These are phyloP conservation scores for Sphaeridia pumilis DNA, from an alignment of 2,888 invertebrate species.

Conservation along the genomic window DNA sequence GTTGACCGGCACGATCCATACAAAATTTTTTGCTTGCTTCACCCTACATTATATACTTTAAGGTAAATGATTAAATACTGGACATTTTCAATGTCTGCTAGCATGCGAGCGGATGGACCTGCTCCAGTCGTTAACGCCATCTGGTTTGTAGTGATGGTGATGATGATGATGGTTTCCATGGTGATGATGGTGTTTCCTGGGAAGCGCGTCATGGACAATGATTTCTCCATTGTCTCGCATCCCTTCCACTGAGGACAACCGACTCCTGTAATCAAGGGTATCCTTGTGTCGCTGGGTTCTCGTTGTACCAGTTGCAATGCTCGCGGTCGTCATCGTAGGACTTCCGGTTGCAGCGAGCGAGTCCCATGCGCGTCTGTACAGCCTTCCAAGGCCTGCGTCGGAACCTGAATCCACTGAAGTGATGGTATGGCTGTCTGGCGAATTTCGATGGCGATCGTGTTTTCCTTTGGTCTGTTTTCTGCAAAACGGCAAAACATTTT, in stretches of 20 bases:
- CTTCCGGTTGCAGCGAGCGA: slow-evolving; percentile 57
- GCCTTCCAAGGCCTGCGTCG: slow-evolving; percentile 63
- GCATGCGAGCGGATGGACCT: slow-evolving; percentile 34
- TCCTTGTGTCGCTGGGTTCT: slow-evolving; percentile 45
- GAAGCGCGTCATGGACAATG: slow-evolving; percentile 39
- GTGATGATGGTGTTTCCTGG: slow-evolving; percentile 57
- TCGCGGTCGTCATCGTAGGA: slow-evolving; percentile 29
- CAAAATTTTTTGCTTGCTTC: too few species aligned
- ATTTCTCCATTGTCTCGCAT: slow-evolving; percentile 39
- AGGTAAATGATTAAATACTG: too few species aligned
- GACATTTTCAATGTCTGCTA: slow-evolving; percentile 34
- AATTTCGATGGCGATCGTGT: slow-evolving; percentile 76
- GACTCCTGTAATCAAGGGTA: slow-evolving; percentile 48
- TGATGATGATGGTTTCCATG: slow-evolving; percentile 49
- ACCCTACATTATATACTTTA: too few species aligned
- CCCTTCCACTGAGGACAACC: slow-evolving; percentile 38
- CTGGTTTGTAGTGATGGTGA: slow-evolving; percentile 49
- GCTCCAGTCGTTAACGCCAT: slow-evolving; percentile 31
- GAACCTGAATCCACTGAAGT: slow-evolving; percentile 80
- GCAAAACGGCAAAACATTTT: too few species aligned
- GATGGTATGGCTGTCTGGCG: slow-evolving; percentile 81
- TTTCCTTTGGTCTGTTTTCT: slow-evolving; percentile 50
- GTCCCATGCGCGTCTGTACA: slow-evolving; percentile 87
- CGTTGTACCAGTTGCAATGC: slow-evolving; percentile 23
- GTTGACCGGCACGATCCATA: too few species aligned